Evolutionary conservation across 2,113 vertebrate species (phyloP).

Genomic region (Tricholaema leucomelas): DNA sequence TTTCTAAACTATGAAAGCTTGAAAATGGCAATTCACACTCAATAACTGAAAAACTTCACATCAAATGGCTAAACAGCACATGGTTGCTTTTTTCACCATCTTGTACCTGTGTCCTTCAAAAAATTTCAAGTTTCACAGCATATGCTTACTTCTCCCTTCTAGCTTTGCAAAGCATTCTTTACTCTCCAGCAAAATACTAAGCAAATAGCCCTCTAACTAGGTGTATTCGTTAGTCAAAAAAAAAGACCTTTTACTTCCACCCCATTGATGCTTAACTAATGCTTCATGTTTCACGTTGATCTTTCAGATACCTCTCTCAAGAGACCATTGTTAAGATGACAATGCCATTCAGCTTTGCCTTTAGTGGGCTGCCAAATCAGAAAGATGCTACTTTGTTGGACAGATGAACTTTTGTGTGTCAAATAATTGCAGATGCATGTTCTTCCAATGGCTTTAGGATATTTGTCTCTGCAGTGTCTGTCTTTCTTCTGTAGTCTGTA

Average conservation of each 20-base stretch:
- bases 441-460: not conserved
- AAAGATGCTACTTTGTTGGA: not conserved
- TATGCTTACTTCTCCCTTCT: not conserved
- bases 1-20: not conserved
- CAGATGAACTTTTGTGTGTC: not conserved
- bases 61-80: not conserved
- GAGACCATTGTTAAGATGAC: not conserved
- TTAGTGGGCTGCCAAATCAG: not conserved
- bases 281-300: not conserved
- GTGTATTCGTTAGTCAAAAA: not conserved
- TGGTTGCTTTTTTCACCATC: not conserved
- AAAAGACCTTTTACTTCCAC: not conserved
- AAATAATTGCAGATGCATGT: not conserved
- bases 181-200: not conserved
- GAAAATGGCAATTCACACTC: not conserved
- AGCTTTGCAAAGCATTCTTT: not conserved
- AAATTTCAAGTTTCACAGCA: not conserved
- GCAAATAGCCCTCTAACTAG: not conserved
- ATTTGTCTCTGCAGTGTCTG: not conserved
- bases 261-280: not conserved
- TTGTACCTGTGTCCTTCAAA: not conserved
- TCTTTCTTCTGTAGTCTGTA: conserved; percentile 20
- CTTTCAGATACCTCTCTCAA: not conserved
- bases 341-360: not conserved
- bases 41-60: not conserved